Base-by-base conservation (phyloP, 2,113 vertebrate genomes). In the Chunga burmeisteri region DNA sequence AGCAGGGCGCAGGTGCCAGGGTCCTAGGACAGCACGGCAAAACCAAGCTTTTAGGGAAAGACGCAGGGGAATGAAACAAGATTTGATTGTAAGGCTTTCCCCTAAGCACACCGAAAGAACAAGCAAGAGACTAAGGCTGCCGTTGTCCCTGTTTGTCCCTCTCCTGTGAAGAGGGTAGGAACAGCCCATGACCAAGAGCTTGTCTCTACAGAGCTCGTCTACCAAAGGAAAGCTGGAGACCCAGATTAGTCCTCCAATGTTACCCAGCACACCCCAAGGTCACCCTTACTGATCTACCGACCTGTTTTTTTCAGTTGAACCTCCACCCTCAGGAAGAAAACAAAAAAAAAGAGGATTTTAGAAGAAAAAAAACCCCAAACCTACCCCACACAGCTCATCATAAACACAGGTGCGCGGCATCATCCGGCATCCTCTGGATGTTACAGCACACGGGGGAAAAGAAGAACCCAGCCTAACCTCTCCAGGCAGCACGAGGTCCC, bases 301-400 rank as follows among this genome's bases (percentile, higher is more conserved):
- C 21, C 34, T 40, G 17, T 3, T 14, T 4, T 29, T 15, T 44
- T 50, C 2, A 72, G 11, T 7, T 38, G 36, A 85, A 50, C 53
- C 19, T 70, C 46, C 36, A 83, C 11, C 8, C 44, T 49, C 46
- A 44, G 25, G 25, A 80, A 72, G 14, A 70, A 82, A 92, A 56
- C 3, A 11, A 30, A 67, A 67, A 67, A 29, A 25, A 2, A 18
- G 11, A 42, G 22, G 10, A 47, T 63, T 91, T 88, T 8, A 80
- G 36, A 61, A 56, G 49, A 6, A 56, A 34, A 55, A 59, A 14
- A 0, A 0, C 15, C 25, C 9, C 59, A 38, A 18, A 55, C 27
- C 27, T 3, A 2, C 13, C 17, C 22, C 8, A 32, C 15, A 8
- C 6, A 63, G 30, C n/a, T 73, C 32, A 32, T 10, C n/a, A 6